Base-by-base conservation (phyloP, 1,140 invertebrate species). In the Globodera rostochiensis region DNA sequence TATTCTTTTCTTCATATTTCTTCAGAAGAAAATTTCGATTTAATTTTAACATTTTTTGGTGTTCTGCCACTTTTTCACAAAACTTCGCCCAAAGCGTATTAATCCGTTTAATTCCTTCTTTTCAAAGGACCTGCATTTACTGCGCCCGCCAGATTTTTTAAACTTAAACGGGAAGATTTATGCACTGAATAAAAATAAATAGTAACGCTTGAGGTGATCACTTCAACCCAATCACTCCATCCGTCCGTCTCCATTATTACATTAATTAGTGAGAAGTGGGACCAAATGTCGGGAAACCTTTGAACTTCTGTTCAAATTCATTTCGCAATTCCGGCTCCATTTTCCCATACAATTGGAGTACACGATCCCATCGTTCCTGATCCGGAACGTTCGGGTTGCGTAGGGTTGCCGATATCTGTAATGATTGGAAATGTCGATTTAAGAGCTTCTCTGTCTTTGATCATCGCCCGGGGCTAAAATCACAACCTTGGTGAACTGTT, bases 261-360 rank as follows among this genome's bases (percentile, higher is more conserved):
- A 19, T 36, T 77, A 5, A 70, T 45, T 70, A 25, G 9, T 36
- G 67, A 49, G 19, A n/a, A 47, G 19, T 36, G 45, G 64, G 45
- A 46, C 70, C 46, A 46, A 78, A 78, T 47, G 60, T 46, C 13
- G 77, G 60, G 25, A 84, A 84, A 3, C 79, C 77, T 73, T 74
- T 76, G 57, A 84, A 84, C 50, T 86, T 83, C 47, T 86, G 25
- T 73, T 84, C 84, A 67, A 84, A 84, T 67, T 84, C 84, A 25
- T 78, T 50, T 21, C 81, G 67, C 25, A 84, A 47, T 53, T 84
- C 73, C 3, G 79, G 79, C 49, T 86, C 84, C 80, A 84, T 83
- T 64, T 84, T 82, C 6, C 64, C 69, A 36, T 84, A 84, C 19
- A 86, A n/a, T 49, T 73, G 49, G 11, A 84, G 66, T 25, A 84